Evolutionary conservation across 2,797 vertebrate genomes (phyloP).

Genomic region (Capromys pilorides): DNA sequence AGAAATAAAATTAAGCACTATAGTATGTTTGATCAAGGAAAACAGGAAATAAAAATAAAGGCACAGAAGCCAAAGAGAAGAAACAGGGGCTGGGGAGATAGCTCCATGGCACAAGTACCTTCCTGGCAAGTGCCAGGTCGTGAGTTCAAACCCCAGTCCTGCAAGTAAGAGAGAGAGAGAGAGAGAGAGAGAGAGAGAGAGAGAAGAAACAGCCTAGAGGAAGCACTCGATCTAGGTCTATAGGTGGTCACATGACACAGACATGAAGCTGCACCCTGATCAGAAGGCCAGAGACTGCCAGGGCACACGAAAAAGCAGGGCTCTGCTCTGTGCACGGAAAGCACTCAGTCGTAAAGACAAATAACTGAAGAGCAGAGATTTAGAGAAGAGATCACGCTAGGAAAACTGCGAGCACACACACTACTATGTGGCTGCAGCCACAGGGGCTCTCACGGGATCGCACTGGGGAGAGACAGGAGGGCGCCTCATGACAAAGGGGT

Average conservation of each 20-base stretch:
- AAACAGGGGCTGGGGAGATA: no score
- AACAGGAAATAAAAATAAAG: background rate
- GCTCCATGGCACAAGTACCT: no score
- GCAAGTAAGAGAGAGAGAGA: no score
- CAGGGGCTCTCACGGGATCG: rapidly evolving
- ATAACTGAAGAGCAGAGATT: background rate
- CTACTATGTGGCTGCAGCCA: no score
- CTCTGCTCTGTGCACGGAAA: background rate
- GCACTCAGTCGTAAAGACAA: background rate
- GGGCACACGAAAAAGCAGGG: background rate
- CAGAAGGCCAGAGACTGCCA: background rate
- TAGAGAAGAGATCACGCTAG: background rate
- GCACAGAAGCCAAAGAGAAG: background rate
- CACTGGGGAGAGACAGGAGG: background rate
- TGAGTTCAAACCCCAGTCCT: no score
- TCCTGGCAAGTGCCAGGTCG: no score
- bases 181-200: no score
- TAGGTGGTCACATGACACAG: no score
- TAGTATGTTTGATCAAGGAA: background rate
- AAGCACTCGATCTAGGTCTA: rapidly evolving
- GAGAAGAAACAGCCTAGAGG: background rate
- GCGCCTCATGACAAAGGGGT: background rate
- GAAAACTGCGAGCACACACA: background rate
- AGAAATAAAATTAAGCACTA: background rate
- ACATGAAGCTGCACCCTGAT: background rate